phyloP scores from a whole-genome alignment of 2,888 invertebrate species.

The Microctonus aethiopoides region DNA sequence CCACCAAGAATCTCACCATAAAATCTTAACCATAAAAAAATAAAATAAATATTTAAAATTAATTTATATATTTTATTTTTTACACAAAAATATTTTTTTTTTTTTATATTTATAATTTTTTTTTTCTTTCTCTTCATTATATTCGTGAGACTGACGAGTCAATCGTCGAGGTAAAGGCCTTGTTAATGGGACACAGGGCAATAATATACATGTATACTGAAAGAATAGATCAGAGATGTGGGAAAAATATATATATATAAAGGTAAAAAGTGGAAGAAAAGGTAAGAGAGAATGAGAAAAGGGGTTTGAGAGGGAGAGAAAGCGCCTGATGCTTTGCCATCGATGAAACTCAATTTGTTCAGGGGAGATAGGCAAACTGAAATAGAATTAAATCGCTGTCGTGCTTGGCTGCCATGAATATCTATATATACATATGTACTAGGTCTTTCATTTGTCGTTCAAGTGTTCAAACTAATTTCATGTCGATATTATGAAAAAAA shows the following conservation, averaged over 20 bases:
- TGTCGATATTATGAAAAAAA: not conserved
- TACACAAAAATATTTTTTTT: not conserved
- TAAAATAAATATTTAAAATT: too few relatives aligned
- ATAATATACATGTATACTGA: not conserved
- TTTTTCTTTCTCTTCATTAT: not conserved
- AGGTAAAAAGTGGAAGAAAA: not conserved
- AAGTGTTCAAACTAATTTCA: not conserved
- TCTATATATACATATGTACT: not conserved
- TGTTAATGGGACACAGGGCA: conserved; percentile 4
- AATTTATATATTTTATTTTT: not conserved
- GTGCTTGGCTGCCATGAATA: conserved; percentile 28
- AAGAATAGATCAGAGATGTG: conserved; percentile 3
- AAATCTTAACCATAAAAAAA: not conserved
- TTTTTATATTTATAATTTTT: not conserved
- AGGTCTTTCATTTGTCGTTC: not conserved
- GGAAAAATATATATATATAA: conserved; percentile 29
- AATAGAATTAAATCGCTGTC: conserved; percentile 44
- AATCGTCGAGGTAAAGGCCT: not conserved
- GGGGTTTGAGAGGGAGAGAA: conserved; percentile 2
- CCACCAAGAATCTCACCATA: conserved; percentile 13
- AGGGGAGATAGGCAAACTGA: conserved; percentile 41
- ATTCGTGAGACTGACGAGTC: not conserved
- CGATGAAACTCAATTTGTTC: conserved; percentile 41
- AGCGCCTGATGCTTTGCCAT: conserved; percentile 37
- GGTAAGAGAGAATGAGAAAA: conserved; percentile 3